Conservation (phyloP, 2,797 vertebrate genomes). For the Ceryle rudis region DNA sequence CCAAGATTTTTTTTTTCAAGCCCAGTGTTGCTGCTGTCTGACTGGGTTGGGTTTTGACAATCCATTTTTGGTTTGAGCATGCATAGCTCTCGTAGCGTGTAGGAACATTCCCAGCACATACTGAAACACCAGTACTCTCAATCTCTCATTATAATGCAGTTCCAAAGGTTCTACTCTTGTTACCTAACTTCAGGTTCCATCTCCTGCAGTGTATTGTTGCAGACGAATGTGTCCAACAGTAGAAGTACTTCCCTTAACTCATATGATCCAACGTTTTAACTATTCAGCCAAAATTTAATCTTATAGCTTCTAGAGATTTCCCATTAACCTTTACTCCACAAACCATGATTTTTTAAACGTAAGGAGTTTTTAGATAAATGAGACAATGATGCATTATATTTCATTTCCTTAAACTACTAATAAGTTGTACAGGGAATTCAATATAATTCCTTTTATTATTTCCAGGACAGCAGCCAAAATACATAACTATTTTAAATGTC, state of each 20-base stretch:
- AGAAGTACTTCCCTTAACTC: neutral
- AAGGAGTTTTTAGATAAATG: neutral
- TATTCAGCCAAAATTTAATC: neutral
- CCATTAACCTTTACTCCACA: neutral
- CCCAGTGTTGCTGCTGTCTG: neutral
- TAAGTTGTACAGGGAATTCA: neutral
- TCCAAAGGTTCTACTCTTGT: neutral
- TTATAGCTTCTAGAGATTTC: neutral
- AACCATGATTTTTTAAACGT: neutral
- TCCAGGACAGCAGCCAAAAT: slow-evolving; percentile 3
- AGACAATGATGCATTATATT: neutral
- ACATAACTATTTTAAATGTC: neutral
- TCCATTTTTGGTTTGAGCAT: neutral
- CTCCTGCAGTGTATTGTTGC: neutral
- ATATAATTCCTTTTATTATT: neutral
- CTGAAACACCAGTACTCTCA: neutral
- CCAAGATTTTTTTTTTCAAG: neutral
- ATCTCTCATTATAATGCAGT: neutral
- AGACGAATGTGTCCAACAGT: neutral
- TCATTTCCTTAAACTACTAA: neutral
- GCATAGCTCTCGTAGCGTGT: neutral
- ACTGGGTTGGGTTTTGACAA: neutral
- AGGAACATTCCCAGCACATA: neutral
- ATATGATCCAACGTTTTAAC: neutral
- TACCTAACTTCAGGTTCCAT: neutral